Evolutionary conservation across 1,140 invertebrate species (phyloP), one percentile per base, ranked within the genome.

Genomic region (Gryon sp.): DNA sequence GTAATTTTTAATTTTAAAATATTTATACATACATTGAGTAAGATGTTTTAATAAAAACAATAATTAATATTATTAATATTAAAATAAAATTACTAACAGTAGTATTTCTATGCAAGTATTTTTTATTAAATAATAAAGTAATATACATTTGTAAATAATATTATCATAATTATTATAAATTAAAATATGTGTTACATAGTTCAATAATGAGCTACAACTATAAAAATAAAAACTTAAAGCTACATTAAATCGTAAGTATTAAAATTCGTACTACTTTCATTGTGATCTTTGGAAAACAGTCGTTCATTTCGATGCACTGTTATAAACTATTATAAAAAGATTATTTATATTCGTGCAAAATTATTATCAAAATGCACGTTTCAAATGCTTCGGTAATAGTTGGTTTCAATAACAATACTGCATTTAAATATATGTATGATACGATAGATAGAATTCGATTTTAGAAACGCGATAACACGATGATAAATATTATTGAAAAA

Each of bases 141-240:
- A 40, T 40, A 40, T 40, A 40, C 16, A 40, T 18, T 40, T 9
- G 15, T 11, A 40, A 19, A 40, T 40, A 40, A 40, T 40, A n/a
- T 40, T 40, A 18, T 40, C 18, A 40, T n/a, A n/a, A n/a, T n/a
- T n/a, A n/a, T n/a, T n/a, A 40, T 40, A 40, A 40, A 40, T n/a
- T n/a, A n/a, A 19, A 30, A 30, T 30, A 30, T 30, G n/a, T 30
- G 28, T 30, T 30, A 36, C 4, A 20, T 41, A 11, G 19, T 22
- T 41, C 4, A 16, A 38, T 41, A 11, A 20, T 22, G 12, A 46
- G 30, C 26, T 46, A 46, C 9, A 15, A 11, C 43, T 46, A 46
- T 46, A 46, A 46, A 46, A 43, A 46, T 46, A 46, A 15, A 46
- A 46, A 46, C 43, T 28, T 30, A 46, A 46, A 46, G 11, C 26